Conservation (phyloP, 2,113 vertebrate species). For the Hyperopisus bebe region DNA sequence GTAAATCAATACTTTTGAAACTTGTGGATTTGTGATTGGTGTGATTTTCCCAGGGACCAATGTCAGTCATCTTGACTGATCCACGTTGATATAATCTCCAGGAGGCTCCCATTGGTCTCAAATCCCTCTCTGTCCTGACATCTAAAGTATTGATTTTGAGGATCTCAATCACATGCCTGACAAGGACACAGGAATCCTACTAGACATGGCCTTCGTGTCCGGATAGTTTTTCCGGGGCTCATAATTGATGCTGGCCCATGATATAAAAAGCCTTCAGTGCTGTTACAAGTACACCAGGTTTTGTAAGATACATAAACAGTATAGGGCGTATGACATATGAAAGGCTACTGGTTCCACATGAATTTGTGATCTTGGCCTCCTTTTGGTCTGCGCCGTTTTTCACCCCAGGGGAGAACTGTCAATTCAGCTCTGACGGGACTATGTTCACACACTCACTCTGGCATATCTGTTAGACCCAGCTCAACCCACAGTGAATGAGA, state of each 20-base stretch:
- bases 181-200: neutral
- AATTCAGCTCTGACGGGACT: neutral
- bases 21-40: neutral
- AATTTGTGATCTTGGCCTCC: neutral
- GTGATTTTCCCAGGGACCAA: neutral
- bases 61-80: neutral
- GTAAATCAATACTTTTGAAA: neutral
- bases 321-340: neutral
- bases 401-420: neutral
- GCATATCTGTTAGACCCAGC: neutral
- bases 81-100: neutral
- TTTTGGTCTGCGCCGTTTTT: neutral
- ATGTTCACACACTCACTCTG: neutral
- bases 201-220: neutral
- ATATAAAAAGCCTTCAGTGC: neutral
- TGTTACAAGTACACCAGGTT: neutral
- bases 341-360: neutral
- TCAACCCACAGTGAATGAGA: neutral
- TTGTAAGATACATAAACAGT: neutral
- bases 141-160: neutral
- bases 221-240: neutral
- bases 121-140: neutral
- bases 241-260: neutral
- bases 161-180: neutral
- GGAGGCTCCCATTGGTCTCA: neutral